Percentiles rank a stretch among this genome's conserved stretches.
Evolutionary conservation across 2,797 vertebrate species (phyloP).

Genomic region (Botia kubotai): DNA sequence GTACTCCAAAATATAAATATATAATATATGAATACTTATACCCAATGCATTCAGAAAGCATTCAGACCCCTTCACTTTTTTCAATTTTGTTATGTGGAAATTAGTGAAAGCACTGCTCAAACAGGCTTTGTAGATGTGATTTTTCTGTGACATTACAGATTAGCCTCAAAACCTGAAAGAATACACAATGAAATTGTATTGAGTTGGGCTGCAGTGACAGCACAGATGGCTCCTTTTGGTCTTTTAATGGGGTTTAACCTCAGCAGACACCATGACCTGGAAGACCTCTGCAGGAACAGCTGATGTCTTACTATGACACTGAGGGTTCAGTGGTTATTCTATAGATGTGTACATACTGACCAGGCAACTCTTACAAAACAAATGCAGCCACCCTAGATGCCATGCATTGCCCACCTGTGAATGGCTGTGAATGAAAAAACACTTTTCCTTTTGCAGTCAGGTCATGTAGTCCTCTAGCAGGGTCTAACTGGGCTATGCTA

Average conservation of each 20-base stretch:
- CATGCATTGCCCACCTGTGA: too few relatives aligned
- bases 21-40: too few relatives aligned
- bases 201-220: neutral
- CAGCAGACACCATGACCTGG: constrained; percentile 34
- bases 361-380: neutral
- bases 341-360: neutral
- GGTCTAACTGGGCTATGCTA: too few relatives aligned
- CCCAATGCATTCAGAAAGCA: too few relatives aligned
- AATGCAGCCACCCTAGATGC: neutral
- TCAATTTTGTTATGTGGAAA: too few relatives aligned
- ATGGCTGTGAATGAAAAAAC: too few relatives aligned
- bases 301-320: constrained; percentile 45
- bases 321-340: too few relatives aligned
- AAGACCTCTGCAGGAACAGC: constrained; percentile 26
- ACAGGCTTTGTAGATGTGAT: neutral
- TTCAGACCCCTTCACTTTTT: too few relatives aligned
- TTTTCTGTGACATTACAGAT: neutral
- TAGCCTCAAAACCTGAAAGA: neutral
- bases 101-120: neutral
- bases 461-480: too few relatives aligned
- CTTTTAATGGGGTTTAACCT: constrained; percentile 50
- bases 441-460: too few relatives aligned
- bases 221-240: constrained; percentile 45
- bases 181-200: neutral
- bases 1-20: too few relatives aligned